phyloP scores from a whole-genome alignment of 2,113 vertebrate species.

The Glaucidium brasilianum region DNA sequence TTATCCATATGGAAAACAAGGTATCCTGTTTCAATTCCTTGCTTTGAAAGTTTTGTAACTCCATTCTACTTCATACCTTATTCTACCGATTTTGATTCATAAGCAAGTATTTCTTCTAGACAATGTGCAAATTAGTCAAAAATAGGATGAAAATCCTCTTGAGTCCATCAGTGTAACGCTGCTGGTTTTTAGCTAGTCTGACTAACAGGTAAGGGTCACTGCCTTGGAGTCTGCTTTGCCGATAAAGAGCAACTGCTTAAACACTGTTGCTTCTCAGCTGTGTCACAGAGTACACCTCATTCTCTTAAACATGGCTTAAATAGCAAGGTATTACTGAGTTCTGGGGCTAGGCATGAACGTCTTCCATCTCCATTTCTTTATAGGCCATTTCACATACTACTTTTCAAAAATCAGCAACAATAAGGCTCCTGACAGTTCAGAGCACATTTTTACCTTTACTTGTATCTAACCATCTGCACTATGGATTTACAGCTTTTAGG shows the following conservation, averaged over 20 bases:
- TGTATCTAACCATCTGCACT: not conserved
- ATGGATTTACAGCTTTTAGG: not conserved
- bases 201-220: not conserved
- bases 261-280: not conserved
- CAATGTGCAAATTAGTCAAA: not conserved
- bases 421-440: not conserved
- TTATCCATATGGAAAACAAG: not conserved
- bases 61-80: not conserved
- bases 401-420: not conserved
- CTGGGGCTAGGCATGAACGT: not conserved
- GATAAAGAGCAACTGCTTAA: not conserved
- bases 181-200: not conserved
- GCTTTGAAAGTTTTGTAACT: not conserved
- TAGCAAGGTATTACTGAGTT: not conserved
- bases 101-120: not conserved
- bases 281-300: not conserved
- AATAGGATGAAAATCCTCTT: not conserved
- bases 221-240: not conserved
- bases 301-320: not conserved
- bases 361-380: not conserved
- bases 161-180: not conserved
- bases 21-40: not conserved
- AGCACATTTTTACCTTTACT: not conserved
- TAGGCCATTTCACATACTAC: not conserved
- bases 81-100: not conserved